Evolutionary conservation across 2,888 invertebrate genomes (phyloP).

Genomic region (Syritta pipiens): DNA sequence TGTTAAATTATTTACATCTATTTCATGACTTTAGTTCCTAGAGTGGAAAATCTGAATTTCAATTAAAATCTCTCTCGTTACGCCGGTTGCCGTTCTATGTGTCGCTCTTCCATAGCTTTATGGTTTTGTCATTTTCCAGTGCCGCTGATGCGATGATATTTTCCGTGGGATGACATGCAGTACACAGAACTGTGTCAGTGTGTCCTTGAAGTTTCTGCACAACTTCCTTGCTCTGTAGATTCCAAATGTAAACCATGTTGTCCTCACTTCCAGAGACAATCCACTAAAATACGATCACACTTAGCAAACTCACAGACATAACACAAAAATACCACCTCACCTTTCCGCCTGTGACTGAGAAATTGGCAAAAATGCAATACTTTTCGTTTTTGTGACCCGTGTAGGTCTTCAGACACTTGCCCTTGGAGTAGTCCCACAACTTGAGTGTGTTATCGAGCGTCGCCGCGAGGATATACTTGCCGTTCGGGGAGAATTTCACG

Average conservation of each 20-base stretch:
- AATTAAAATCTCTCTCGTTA: neutral
- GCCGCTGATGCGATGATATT: conserved; percentile 99
- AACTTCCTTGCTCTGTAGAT: conserved; percentile 99
- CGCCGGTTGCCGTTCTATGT: conserved; percentile 82
- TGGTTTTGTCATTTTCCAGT: conserved; percentile 98
- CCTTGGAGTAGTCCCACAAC: conserved; percentile 99
- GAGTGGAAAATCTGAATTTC: neutral
- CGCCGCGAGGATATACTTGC: conserved; percentile 98
- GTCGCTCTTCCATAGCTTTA: conserved; percentile 99
- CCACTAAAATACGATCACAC: conserved; percentile 85
- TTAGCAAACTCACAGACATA: neutral
- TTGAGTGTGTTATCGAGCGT: conserved; percentile 99
- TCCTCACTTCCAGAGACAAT: conserved; percentile 99
- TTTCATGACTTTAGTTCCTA: conserved; percentile 15
- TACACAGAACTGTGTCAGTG: conserved; percentile 96
- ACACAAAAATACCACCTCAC: conserved; percentile 79
- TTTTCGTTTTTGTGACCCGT: conserved; percentile 99
- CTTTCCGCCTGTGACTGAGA: conserved; percentile 99
- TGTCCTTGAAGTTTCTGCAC: conserved; percentile 98
- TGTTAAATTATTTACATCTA: conserved; percentile 42
- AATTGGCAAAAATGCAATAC: conserved; percentile 99
- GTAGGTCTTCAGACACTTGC: conserved; percentile 98
- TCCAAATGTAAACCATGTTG: conserved; percentile 99
- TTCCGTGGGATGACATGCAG: conserved; percentile 99
- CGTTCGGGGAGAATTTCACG: conserved; percentile 99